These are phyloP conservation scores for Cyprinodon brontotheroides DNA, from an alignment of 2,113 vertebrate species.

Conservation along the genomic window DNA sequence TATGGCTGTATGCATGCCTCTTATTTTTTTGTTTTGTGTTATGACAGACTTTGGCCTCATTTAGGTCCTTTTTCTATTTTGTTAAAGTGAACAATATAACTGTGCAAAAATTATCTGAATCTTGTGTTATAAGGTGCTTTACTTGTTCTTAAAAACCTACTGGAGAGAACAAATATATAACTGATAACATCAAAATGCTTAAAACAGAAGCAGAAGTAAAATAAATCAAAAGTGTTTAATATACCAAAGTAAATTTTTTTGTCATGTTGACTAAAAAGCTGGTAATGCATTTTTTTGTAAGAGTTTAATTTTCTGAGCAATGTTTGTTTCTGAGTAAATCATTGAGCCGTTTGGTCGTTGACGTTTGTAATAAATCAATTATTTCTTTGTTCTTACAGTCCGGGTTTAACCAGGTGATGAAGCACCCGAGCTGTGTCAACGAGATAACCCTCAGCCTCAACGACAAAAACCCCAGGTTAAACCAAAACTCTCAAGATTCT, in stretches of 20 bases:
- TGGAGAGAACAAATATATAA: neutral
- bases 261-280: too few species aligned
- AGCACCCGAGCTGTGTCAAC: conserved; percentile 91
- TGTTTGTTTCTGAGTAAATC: too few species aligned
- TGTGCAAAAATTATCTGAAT: too few species aligned
- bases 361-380: too few species aligned
- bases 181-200: neutral
- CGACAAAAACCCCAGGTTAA: conserved; percentile 88
- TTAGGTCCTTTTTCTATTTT: neutral
- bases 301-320: too few species aligned
- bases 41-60: neutral
- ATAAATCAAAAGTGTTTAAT: too few species aligned
- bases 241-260: too few species aligned
- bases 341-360: too few species aligned
- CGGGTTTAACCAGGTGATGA: conserved; percentile 95
- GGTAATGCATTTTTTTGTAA: too few species aligned
- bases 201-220: neutral
- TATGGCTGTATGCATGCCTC: too few species aligned
- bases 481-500: neutral
- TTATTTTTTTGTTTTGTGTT: neutral
- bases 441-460: conserved; percentile 95
- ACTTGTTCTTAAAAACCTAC: too few species aligned
- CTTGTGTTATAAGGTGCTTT: too few species aligned
- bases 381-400: conserved; percentile 74
- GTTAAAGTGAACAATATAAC: neutral